These are phyloP conservation scores for Troides helena DNA, from an alignment of 2,888 invertebrate genomes.

Conservation along the genomic window DNA sequence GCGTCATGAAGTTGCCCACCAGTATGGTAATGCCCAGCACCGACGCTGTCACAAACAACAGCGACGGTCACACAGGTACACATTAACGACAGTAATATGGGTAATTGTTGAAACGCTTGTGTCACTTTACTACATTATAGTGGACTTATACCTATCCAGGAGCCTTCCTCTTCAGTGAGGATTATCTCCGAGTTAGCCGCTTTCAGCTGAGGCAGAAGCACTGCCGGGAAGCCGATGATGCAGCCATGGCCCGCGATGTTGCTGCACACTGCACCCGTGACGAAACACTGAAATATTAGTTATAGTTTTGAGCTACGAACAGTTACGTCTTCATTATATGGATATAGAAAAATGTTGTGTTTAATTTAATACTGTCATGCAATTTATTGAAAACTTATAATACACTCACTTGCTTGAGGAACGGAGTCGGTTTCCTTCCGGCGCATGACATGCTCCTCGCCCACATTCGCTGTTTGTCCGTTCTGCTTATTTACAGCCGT, in stretches of 20 bases:
- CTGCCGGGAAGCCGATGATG: slow-evolving; percentile 78
- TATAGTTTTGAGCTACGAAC: not conserved
- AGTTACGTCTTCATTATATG: not conserved
- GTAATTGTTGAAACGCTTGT: no score
- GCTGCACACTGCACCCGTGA: slow-evolving; percentile 56
- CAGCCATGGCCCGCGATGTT: slow-evolving; percentile 59
- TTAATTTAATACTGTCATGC: not conserved
- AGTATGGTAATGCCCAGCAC: slow-evolving; percentile 54
- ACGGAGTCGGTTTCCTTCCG: slow-evolving; percentile 42
- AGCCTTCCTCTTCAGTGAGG: slow-evolving; percentile 60
- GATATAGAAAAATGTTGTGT: not conserved
- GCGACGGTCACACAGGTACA: no score
- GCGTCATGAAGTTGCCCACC: slow-evolving; percentile 54
- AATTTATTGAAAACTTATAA: not conserved
- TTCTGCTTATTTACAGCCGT: not conserved
- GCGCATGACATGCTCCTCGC: slow-evolving; percentile 12
- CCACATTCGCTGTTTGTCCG: not conserved
- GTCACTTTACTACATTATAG: no score
- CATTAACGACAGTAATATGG: no score
- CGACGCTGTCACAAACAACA: slow-evolving; percentile 45
- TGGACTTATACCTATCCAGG: slow-evolving; percentile 74
- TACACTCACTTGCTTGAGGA: slow-evolving; percentile 48
- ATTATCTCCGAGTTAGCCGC: slow-evolving; percentile 47
- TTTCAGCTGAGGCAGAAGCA: slow-evolving; percentile 78
- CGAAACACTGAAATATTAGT: slow-evolving; percentile 53